Conservation (phyloP, 2,888 invertebrate species). For the Eulithis testata region DNA sequence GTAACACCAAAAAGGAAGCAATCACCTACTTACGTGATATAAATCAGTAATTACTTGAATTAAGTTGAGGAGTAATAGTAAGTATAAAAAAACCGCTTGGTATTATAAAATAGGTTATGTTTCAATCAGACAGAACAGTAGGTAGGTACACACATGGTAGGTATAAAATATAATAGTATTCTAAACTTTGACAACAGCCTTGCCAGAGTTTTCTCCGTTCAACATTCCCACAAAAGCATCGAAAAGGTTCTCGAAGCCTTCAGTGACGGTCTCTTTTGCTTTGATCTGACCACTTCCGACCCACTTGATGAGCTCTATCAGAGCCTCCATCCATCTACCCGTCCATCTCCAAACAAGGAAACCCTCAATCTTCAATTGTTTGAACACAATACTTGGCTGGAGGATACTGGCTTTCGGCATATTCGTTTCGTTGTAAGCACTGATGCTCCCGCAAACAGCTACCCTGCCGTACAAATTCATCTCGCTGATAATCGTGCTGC, state of each 20-base stretch:
- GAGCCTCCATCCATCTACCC: conserved; percentile 84
- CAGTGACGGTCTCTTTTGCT: conserved; percentile 86
- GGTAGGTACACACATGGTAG: no score
- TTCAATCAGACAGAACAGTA: no score
- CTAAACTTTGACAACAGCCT: conserved; percentile 87
- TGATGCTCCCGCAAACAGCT: conserved; percentile 86
- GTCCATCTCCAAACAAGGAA: conserved; percentile 82
- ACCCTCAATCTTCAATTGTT: conserved; percentile 87
- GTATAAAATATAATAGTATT: neutral
- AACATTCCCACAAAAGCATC: conserved; percentile 87
- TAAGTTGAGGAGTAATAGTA: no score
- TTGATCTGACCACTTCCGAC: conserved; percentile 87
- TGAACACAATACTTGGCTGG: conserved; percentile 82
- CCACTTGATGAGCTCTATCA: conserved; percentile 84
- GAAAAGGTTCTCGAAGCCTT: conserved; percentile 88
- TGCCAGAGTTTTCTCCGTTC: conserved; percentile 87
- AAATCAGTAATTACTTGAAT: no score
- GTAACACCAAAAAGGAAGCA: no score
- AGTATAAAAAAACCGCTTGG: no score
- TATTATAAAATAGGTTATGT: no score
- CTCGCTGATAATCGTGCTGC: conserved; percentile 80
- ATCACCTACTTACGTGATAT: no score
- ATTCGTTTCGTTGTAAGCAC: conserved; percentile 72
- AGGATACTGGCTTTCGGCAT: conserved; percentile 70
- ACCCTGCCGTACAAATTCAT: conserved; percentile 85